Evolutionary conservation across 2,113 vertebrate species (phyloP).

Genomic region (Sigmodon hispidus): DNA sequence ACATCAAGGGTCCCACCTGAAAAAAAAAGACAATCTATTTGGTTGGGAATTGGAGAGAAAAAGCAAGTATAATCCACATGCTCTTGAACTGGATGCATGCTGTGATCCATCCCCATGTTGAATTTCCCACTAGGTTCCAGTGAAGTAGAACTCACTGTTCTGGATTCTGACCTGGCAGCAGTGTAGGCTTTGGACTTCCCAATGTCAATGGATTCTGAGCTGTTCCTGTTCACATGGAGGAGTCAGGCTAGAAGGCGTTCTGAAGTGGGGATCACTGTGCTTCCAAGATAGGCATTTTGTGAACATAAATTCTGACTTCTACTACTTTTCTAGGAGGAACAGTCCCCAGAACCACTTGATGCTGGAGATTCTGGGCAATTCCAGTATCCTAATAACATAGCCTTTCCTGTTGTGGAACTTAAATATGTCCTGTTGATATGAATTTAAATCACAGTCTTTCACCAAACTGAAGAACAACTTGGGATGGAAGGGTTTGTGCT

Average conservation of each 20-base stretch:
- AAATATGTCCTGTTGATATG: constrained; percentile 35
- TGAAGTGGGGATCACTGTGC: not conserved
- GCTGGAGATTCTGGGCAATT: constrained; percentile 11
- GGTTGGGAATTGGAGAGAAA: not conserved
- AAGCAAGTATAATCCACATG: not conserved
- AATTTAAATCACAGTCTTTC: constrained; percentile 50
- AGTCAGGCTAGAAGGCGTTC: not conserved
- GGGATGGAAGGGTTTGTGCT: constrained; percentile 20
- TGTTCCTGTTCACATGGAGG: not conserved
- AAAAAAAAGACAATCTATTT: not conserved
- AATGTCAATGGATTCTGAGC: not conserved
- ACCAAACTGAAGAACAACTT: constrained; percentile 42
- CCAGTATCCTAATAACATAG: constrained; percentile 15
- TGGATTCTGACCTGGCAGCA: not conserved
- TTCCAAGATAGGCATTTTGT: not conserved
- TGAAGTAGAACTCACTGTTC: not conserved
- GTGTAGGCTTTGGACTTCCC: not conserved
- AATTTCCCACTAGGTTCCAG: no score
- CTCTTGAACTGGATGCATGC: not conserved
- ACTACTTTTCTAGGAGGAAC: not conserved
- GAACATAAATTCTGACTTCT: not conserved
- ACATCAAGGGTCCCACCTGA: not conserved
- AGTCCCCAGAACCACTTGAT: not conserved
- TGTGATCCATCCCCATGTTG: not conserved
- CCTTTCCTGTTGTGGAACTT: constrained; percentile 22